Conservation (phyloP, 2,888 invertebrate genomes). For the Acanthosoma haemorrhoidale region DNA sequence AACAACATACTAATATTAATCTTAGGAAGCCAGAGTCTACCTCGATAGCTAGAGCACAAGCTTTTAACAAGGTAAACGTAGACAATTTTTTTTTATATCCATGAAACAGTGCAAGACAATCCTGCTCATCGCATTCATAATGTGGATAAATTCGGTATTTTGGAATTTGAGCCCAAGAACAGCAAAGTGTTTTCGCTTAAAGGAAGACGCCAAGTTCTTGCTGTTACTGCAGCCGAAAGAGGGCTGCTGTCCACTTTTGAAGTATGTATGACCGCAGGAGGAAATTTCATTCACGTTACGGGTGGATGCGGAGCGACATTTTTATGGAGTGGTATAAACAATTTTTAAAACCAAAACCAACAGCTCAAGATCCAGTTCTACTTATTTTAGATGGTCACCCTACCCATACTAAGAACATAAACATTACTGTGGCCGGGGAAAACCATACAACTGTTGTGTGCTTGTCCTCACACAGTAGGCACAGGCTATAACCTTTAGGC, state of each 20-base stretch:
- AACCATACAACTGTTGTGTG: neutral
- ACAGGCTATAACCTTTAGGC: too few species aligned
- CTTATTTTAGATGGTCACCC: neutral
- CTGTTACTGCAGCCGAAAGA: neutral
- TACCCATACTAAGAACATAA: neutral
- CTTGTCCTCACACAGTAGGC: too few species aligned
- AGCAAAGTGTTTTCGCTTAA: neutral
- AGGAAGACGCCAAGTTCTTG: neutral
- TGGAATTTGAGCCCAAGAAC: neutral
- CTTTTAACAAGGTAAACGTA: too few species aligned
- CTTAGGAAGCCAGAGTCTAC: too few species aligned
- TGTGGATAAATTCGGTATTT: neutral
- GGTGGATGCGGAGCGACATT: neutral
- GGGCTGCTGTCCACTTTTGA: neutral
- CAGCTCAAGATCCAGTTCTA: neutral
- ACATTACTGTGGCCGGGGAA: neutral
- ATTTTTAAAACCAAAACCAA: neutral
- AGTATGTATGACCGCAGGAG: neutral
- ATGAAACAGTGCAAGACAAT: too few species aligned
- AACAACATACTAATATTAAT: too few species aligned
- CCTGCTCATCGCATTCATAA: neutral
- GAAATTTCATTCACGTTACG: neutral
- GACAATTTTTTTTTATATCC: too few species aligned
- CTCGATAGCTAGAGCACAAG: too few species aligned
- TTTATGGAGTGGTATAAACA: neutral